Conservation (phyloP, 2,888 invertebrate genomes). For the Drosophila monieri region DNA sequence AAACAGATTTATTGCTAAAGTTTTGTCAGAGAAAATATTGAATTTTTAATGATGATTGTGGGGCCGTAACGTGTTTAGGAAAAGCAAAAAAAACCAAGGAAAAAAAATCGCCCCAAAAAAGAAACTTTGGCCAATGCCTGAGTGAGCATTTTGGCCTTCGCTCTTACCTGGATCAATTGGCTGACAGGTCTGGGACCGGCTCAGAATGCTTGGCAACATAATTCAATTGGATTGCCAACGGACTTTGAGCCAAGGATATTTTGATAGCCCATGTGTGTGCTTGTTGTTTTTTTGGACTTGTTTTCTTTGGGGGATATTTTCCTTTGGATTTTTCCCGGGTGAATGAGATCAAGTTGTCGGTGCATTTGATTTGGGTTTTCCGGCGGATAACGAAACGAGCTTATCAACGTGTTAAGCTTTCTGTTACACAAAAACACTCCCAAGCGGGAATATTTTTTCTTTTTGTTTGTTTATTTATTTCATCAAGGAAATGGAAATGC, state of each 20-base stretch:
- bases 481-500: conserved; percentile 6
- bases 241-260: conserved; percentile 46
- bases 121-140: conserved; percentile 2
- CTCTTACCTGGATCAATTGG: conserved; percentile 52
- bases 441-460: conserved; percentile 14
- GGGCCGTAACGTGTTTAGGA: not conserved
- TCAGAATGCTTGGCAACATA: conserved; percentile 62
- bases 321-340: conserved; percentile 15
- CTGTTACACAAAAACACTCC: conserved; percentile 6
- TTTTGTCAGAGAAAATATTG: conserved; percentile 31
- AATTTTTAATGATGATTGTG: conserved; percentile 36
- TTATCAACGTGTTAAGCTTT: conserved; percentile 45
- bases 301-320: conserved; percentile 22
- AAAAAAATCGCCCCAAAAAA: not conserved
- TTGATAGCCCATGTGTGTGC: conserved; percentile 42
- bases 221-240: conserved; percentile 69
- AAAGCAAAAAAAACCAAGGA: not conserved
- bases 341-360: conserved; percentile 61
- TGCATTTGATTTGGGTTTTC: conserved; percentile 53
- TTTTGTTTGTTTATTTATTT: conserved; percentile 12
- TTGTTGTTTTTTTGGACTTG: conserved; percentile 3
- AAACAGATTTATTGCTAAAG: conserved; percentile 60
- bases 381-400: conserved; percentile 37
- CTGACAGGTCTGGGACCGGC: conserved; percentile 58
- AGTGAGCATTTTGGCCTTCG: conserved; percentile 7